These are phyloP conservation scores for Drosophila tripunctata DNA, from an alignment of 2,888 invertebrate species.

Conservation along the genomic window DNA sequence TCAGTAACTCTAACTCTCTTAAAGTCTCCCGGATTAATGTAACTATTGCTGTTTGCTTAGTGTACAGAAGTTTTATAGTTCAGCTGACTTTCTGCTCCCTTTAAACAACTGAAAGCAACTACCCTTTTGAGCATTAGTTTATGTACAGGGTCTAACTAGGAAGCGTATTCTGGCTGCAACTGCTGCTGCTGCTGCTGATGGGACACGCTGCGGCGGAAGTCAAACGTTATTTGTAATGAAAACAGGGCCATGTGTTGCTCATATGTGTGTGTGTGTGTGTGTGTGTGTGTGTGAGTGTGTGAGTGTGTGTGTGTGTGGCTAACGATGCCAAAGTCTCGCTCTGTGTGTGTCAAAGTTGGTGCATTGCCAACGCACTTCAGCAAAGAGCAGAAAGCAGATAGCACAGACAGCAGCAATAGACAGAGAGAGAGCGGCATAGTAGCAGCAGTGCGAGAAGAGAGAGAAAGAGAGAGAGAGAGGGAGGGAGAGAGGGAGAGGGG, in stretches of 20 bases:
- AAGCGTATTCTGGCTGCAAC: slow-evolving; percentile 34
- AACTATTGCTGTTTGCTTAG: too few species aligned
- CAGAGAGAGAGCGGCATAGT: not conserved
- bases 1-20: too few species aligned
- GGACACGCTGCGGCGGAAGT: slow-evolving; percentile 72
- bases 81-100: too few species aligned
- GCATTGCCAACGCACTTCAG: slow-evolving; percentile 75
- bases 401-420: slow-evolving; percentile 8
- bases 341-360: slow-evolving; percentile 56
- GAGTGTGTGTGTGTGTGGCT: slow-evolving; percentile 24
- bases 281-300: slow-evolving; percentile 12
- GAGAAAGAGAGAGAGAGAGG: not conserved
- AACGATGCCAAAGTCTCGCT: slow-evolving; percentile 57
- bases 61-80: too few species aligned
- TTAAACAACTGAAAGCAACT: not conserved
- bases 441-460: not conserved
- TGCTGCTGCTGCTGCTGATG: slow-evolving; percentile 36
- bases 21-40: too few species aligned
- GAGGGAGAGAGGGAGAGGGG: not conserved
- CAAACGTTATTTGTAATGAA: slow-evolving; percentile 81
- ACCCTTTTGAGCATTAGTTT: not conserved
- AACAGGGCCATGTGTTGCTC: slow-evolving; percentile 76
- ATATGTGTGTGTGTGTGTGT: slow-evolving; percentile 11
- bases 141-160: slow-evolving; percentile 20
- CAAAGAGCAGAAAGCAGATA: slow-evolving; percentile 14